Evolutionary conservation across 1,140 invertebrate species (phyloP).

Genomic region (Drosophila sp.): DNA sequence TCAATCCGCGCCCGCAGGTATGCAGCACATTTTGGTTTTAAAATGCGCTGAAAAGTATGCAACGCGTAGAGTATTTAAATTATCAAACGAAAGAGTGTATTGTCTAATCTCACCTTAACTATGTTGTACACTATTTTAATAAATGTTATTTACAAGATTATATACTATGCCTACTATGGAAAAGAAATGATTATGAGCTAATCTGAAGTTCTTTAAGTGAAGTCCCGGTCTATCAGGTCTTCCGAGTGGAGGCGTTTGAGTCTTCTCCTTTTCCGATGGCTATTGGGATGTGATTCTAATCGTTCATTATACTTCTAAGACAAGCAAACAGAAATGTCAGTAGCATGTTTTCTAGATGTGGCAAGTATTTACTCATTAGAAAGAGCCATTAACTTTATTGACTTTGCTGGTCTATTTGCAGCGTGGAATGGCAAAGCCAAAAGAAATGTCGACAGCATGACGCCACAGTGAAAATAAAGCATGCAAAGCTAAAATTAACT

Average conservation of each 20-base stretch:
- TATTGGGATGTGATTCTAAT: too few species aligned
- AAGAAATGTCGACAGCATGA: constrained; percentile 32
- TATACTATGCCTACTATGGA: too few species aligned
- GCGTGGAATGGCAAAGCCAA: neutral
- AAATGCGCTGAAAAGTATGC: neutral
- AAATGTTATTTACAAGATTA: too few species aligned
- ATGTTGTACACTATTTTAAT: too few species aligned
- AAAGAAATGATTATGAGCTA: too few species aligned
- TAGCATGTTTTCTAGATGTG: constrained; percentile 6
- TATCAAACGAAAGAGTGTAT: too few species aligned
- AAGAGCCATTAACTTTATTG: constrained; percentile 55
- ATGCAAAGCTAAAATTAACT: constrained; percentile 21
- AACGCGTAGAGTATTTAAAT: neutral
- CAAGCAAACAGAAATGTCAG: constrained; percentile 2
- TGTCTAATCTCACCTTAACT: too few species aligned
- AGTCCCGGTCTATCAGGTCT: too few species aligned
- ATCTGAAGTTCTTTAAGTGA: too few species aligned
- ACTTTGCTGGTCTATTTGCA: constrained; percentile 26
- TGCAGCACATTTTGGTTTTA: constrained; percentile 11
- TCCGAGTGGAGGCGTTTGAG: too few species aligned
- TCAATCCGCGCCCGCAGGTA: constrained; percentile 8
- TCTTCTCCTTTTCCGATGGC: too few species aligned
- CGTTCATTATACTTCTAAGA: too few species aligned
- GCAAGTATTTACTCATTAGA: constrained; percentile 38
- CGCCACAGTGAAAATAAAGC: constrained; percentile 29